Evolutionary conservation across 2,888 invertebrate genomes (phyloP).

Genomic region (Tanaodytes sp.): DNA sequence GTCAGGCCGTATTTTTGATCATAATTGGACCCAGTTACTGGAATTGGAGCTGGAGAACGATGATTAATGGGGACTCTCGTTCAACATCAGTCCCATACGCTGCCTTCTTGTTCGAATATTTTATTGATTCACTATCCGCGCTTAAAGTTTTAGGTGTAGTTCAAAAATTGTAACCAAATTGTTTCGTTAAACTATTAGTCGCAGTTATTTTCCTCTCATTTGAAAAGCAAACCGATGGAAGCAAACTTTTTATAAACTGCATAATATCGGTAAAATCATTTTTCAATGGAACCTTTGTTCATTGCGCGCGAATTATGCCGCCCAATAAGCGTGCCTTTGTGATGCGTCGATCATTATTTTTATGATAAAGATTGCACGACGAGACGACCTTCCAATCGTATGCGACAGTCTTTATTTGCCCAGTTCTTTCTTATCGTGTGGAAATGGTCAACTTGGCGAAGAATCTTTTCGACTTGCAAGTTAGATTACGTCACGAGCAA

Average conservation of each 20-base stretch:
- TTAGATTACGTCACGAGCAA: too few relatives aligned
- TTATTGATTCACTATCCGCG: conserved; percentile 15
- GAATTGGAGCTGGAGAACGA: conserved; percentile 26
- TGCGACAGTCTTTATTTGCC: conserved; percentile 32
- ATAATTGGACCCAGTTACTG: conserved; percentile 27
- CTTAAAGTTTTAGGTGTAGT: too few relatives aligned
- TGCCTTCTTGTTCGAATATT: conserved; percentile 12
- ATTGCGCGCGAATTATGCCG: too few relatives aligned
- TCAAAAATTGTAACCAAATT: too few relatives aligned
- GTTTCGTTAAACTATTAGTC: too few relatives aligned
- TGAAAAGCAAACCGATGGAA: too few relatives aligned
- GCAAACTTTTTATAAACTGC: too few relatives aligned
- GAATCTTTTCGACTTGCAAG: background rate
- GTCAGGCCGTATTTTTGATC: conserved; percentile 18
- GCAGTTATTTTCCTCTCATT: too few relatives aligned
- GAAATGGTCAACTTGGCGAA: conserved; percentile 17
- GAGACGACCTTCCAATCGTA: conserved; percentile 23
- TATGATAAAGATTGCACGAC: conserved; percentile 35
- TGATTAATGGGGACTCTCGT: conserved; percentile 32
- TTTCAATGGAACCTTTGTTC: too few relatives aligned
- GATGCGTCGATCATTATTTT: conserved; percentile 30
- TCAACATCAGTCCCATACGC: conserved; percentile 24
- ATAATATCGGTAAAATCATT: too few relatives aligned
- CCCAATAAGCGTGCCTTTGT: too few relatives aligned
- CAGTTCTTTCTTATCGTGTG: conserved; percentile 24